Conservation (phyloP, 2,888 invertebrate species). For the Apoda limacodes region DNA sequence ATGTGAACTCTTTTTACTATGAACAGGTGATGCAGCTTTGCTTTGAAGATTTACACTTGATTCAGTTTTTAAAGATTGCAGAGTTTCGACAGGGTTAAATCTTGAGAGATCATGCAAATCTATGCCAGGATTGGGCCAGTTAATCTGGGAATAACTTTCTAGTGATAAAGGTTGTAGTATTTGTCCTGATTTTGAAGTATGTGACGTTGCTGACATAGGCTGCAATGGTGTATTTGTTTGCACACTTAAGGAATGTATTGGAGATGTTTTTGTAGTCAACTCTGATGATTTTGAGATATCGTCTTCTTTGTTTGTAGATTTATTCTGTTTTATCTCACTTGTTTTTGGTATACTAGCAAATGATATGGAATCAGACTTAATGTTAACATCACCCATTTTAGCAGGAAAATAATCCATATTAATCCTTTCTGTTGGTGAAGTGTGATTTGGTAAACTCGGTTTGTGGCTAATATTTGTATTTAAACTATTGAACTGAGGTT, state of each 20-base stretch:
- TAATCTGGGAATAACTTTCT: constrained; percentile 67
- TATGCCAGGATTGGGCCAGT: constrained; percentile 74
- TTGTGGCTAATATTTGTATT: no score
- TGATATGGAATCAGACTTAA: constrained; percentile 28
- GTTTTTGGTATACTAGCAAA: no score
- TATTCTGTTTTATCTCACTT: constrained; percentile 22
- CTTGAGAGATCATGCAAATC: constrained; percentile 59
- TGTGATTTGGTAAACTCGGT: constrained; percentile 10
- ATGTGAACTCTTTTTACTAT: constrained; percentile 28
- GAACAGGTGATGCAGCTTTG: constrained; percentile 45
- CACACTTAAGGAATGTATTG: constrained; percentile 15
- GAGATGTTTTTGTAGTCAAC: constrained; percentile 20
- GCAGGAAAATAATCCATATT: no score
- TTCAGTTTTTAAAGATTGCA: constrained; percentile 54
- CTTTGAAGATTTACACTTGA: constrained; percentile 36
- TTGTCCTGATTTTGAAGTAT: constrained; percentile 39
- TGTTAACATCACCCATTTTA: constrained; percentile 23
- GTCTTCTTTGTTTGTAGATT: constrained; percentile 15
- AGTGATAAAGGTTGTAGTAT: constrained; percentile 59
- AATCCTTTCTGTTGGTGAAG: no score
- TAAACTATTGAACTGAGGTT: no score
- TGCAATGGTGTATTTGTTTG: constrained; percentile 35
- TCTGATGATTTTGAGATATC: constrained; percentile 22
- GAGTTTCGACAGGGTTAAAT: constrained; percentile 60
- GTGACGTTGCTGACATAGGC: constrained; percentile 27